These are phyloP conservation scores for Drosophila setifemur DNA, from an alignment of 1,140 invertebrate genomes.

Conservation along the genomic window DNA sequence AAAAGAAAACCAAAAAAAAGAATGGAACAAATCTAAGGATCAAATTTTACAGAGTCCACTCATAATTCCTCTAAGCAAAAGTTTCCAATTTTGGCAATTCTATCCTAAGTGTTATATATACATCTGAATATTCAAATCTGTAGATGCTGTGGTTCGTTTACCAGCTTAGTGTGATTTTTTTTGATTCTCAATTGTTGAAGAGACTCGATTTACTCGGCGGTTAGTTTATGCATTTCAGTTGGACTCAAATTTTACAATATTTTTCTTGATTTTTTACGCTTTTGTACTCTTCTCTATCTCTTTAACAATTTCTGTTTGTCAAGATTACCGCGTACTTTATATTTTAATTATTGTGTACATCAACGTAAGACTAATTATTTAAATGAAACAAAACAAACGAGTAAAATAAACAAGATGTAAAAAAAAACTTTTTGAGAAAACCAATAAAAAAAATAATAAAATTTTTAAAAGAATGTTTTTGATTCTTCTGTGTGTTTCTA, in stretches of 20 bases:
- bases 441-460: conserved; percentile 77
- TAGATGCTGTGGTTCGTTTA: conserved; percentile 28
- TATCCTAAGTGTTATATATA: conserved; percentile 37
- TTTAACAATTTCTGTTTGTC: conserved; percentile 61
- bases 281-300: conserved; percentile 36
- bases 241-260: conserved; percentile 31
- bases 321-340: conserved; percentile 52
- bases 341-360: conserved; percentile 77
- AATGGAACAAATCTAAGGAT: conserved; percentile 26
- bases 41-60: conserved; percentile 33
- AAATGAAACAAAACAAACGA: conserved; percentile 53
- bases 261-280: conserved; percentile 28
- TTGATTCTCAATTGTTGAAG: conserved; percentile 44
- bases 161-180: conserved; percentile 36
- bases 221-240: conserved; percentile 13
- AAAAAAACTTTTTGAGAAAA: conserved; percentile 66
- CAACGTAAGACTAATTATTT: conserved; percentile 80
- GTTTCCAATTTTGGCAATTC: conserved; percentile 32
- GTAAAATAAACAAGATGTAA: conserved; percentile 51
- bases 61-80: conserved; percentile 19
- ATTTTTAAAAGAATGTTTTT: conserved; percentile 49
- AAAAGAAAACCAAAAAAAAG: background rate
- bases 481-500: background rate
- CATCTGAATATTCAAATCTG: conserved; percentile 8
- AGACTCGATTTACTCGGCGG: conserved; percentile 9